phyloP scores from a whole-genome alignment of 2,113 vertebrate genomes.

The Silurus asotus region DNA sequence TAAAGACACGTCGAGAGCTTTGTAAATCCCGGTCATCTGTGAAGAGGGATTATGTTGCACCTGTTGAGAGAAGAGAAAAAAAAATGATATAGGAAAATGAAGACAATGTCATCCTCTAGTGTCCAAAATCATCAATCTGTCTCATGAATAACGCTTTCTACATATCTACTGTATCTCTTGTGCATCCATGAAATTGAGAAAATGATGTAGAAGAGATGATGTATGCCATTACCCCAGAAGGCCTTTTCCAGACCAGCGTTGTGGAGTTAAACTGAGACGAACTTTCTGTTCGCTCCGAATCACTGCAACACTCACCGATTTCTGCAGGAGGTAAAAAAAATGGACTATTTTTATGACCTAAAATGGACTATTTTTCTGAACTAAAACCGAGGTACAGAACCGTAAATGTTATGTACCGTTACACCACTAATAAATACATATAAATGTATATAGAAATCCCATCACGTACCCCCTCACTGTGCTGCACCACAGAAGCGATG shows the following conservation, averaged over 20 bases:
- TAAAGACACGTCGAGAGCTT: neutral
- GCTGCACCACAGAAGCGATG: constrained; percentile 87
- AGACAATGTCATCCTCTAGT: neutral
- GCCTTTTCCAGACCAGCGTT: constrained; percentile 88
- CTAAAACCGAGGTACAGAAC: too few species aligned
- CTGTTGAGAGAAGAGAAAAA: constrained; percentile 60
- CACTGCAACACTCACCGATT: constrained; percentile 80
- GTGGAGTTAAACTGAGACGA: constrained; percentile 82
- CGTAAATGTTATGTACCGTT: too few species aligned
- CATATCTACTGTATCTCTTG: neutral
- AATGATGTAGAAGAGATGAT: neutral
- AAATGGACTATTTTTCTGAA: neutral
- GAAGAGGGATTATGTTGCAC: constrained; percentile 75
- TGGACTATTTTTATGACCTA: too few species aligned
- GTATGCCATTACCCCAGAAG: constrained; percentile 82
- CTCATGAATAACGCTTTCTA: neutral
- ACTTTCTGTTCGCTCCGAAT: constrained; percentile 78
- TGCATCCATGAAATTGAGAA: neutral
- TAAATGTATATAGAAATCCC: too few species aligned
- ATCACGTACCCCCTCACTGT: constrained; percentile 88
- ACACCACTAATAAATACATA: too few species aligned
- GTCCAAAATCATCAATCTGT: too few species aligned
- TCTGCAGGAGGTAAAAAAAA: constrained; percentile 67
- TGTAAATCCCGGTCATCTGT: constrained; percentile 52
- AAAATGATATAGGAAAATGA: neutral